A percentile compares a stretch with the other conserved stretches of the same genome.
These are phyloP conservation scores for Podarcis siculus DNA, from an alignment of 2,797 vertebrate species.

Conservation along the genomic window DNA sequence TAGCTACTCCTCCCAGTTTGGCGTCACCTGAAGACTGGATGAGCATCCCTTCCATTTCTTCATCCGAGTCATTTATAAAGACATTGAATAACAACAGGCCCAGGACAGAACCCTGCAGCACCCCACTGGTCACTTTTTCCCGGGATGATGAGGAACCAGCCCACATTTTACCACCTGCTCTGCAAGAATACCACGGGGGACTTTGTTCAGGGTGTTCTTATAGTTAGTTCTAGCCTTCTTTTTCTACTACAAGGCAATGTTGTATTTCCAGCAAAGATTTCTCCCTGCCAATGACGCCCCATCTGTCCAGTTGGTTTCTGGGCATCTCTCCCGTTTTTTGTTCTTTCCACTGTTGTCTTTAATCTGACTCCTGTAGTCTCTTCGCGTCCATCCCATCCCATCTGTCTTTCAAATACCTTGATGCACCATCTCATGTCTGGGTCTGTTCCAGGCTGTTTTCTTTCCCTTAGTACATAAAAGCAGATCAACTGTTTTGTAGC, in stretches of 20 bases:
- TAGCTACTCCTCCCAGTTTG: no score
- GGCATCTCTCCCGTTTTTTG: not conserved
- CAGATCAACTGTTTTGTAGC: not conserved
- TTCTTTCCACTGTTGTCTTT: not conserved
- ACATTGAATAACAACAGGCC: no score
- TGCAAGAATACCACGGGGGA: no score
- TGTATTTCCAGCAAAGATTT: not conserved
- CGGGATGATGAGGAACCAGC: no score
- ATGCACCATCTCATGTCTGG: not conserved
- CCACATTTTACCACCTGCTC: no score
- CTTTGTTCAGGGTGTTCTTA: not conserved
- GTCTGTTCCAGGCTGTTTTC: not conserved
- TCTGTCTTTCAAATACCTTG: constrained; percentile 6
- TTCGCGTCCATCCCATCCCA: not conserved
- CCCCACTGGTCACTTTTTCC: no score
- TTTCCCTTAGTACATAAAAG: not conserved
- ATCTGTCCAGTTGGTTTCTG: constrained; percentile 2
- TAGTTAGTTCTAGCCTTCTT: not conserved
- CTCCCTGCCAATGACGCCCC: not conserved
- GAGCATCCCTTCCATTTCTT: no score
- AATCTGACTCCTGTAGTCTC: constrained; percentile 8
- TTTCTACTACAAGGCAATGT: not conserved
- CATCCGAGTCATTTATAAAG: no score
- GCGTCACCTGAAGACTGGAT: no score
- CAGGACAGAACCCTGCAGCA: no score